Base-by-base conservation (phyloP, 2,888 invertebrate genomes). In the Campaea margaritaria region DNA sequence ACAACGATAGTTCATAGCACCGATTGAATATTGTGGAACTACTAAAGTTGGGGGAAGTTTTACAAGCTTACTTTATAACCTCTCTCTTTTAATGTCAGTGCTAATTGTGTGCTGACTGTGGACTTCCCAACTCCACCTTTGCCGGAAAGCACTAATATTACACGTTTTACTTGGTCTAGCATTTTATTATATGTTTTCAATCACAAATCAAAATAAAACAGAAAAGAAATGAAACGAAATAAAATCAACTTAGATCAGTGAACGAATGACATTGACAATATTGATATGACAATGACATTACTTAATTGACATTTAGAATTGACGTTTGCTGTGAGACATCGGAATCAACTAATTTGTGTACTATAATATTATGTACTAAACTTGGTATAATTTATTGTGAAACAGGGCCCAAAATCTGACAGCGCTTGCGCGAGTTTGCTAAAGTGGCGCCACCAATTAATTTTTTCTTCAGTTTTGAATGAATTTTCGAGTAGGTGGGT, bases 111-210 rank as follows among this genome's bases (percentile, higher is more conserved):
- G 82, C 98, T 97, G 11, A 99, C 96, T 59, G 99, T 99, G 15
- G 99, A 99, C 93, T 99, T 99, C 12, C 99, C 99, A 27, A 99
- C 99, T 41, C 99, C 99, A 21, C 99, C 99, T 94, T 99, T 99
- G 0, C 99, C 99, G 0, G 99, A 99, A 50, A 99, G 93, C n/a
- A 99, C 95, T 70, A 99, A 93, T 75, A 99, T 95, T 42, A 97
- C 93, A 81, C 97, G 96, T 86, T 97, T 97, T 7, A 97, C 96
- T 65, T 94, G 93, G 51, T 96, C 95, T 72, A 97, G 89, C 96
- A 97, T 96, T 68, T 51, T 76, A 28, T 49, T 11, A n/a, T 9
- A 31, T 9, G 31, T 31, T 31, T 31, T 31, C 9, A 27, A 2
- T 27, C 27, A 27, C 27, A 27, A n/a, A n/a, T n/a, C n/a, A n/a